phyloP scores from a whole-genome alignment of 2,888 invertebrate species.

The Epinotia nisella region DNA sequence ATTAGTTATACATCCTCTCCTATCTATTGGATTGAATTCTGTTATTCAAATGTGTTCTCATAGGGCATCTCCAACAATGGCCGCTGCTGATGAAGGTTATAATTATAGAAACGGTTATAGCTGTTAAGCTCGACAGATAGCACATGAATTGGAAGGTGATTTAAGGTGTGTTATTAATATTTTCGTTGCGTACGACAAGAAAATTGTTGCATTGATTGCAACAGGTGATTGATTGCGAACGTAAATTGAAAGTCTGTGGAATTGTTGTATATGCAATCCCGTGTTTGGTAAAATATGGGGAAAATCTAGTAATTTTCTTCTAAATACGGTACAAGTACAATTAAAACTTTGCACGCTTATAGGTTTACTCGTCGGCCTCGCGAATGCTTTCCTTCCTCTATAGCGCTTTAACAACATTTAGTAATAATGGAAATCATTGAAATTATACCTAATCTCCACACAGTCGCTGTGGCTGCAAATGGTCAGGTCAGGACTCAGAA shows the following conservation, averaged over 20 bases:
- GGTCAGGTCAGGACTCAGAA: too few relatives aligned
- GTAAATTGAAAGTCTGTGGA: constrained; percentile 21
- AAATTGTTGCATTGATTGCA: constrained; percentile 27
- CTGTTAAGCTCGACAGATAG: constrained; percentile 3
- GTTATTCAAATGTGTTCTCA: constrained; percentile 39
- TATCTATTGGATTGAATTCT: constrained; percentile 22
- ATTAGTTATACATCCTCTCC: constrained; percentile 28
- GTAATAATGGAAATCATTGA: too few relatives aligned
- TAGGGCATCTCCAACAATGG: constrained; percentile 32
- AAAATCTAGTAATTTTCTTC: neutral
- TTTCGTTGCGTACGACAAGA: constrained; percentile 23
- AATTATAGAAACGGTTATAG: constrained; percentile 40
- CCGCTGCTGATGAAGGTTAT: constrained; percentile 16
- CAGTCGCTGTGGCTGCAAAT: too few relatives aligned
- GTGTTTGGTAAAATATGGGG: neutral
- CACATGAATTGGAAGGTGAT: constrained; percentile 15
- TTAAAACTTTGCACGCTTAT: too few relatives aligned
- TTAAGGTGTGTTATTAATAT: constrained; percentile 32
- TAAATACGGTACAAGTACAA: too few relatives aligned
- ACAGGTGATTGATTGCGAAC: constrained; percentile 16
- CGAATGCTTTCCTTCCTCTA: too few relatives aligned
- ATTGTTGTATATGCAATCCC: neutral
- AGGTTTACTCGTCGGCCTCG: too few relatives aligned
- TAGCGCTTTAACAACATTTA: too few relatives aligned
- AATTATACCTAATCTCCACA: too few relatives aligned